Conservation (phyloP, 2,113 vertebrate species). For the Tupaia tana region DNA sequence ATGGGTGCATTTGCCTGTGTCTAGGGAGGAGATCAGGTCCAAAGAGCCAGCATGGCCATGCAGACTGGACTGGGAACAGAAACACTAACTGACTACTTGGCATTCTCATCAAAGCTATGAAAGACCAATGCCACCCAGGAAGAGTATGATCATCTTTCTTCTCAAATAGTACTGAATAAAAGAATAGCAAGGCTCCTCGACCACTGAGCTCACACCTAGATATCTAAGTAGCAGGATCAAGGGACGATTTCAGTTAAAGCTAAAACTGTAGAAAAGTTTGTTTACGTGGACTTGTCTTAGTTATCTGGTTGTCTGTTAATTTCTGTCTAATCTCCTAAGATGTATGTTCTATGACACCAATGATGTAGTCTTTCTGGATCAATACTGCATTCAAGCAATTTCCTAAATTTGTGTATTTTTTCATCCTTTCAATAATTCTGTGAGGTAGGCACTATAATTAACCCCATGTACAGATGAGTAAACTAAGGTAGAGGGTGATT, state of each 20-base stretch:
- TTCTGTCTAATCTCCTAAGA: slow-evolving; percentile 15
- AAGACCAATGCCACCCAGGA: background rate
- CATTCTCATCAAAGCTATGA: background rate
- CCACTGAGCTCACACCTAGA: background rate
- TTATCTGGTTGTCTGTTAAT: background rate
- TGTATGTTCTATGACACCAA: background rate
- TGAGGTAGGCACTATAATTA: background rate
- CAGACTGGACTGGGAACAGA: background rate
- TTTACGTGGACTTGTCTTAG: background rate
- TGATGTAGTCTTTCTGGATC: background rate
- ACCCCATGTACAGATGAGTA: background rate
- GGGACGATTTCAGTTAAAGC: background rate
- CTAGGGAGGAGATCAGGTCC: background rate
- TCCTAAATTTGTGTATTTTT: background rate
- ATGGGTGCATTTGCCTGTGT: background rate
- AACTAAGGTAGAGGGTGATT: background rate
- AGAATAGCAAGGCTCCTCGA: background rate
- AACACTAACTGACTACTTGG: background rate
- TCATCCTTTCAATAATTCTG: background rate
- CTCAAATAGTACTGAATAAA: background rate
- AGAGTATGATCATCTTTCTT: background rate
- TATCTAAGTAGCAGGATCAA: background rate
- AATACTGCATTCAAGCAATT: background rate
- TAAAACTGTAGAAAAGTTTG: background rate
- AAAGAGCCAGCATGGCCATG: accelerated